These are phyloP conservation scores for Alectura lathami DNA, from an alignment of 2,113 vertebrate species.

Conservation along the genomic window DNA sequence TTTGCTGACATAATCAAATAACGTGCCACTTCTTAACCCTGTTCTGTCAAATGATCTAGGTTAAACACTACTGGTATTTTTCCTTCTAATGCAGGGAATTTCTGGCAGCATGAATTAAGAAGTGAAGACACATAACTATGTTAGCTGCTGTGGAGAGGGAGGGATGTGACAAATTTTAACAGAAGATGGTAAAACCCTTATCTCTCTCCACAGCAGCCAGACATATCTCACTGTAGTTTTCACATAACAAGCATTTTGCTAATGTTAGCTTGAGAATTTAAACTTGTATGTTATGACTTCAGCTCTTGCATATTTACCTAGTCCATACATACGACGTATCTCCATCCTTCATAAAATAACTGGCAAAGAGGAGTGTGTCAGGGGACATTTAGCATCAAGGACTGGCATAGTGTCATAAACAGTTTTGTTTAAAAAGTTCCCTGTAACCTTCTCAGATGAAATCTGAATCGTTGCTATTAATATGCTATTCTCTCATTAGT, in stretches of 20 bases:
- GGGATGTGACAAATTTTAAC: neutral
- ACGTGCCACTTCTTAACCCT: neutral
- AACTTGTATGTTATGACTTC: neutral
- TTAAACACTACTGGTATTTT: neutral
- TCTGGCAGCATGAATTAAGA: neutral
- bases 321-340: neutral
- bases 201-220: neutral
- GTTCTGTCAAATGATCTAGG: neutral
- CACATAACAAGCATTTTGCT: neutral
- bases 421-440: slow-evolving; percentile 15
- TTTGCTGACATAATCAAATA: neutral
- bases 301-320: rapidly evolving
- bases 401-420: neutral
- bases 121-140: neutral
- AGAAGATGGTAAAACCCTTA: neutral
- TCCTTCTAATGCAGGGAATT: neutral
- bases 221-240: neutral
- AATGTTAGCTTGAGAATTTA: neutral
- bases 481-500: slow-evolving; percentile 43
- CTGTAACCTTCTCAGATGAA: slow-evolving; percentile 44
- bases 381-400: neutral
- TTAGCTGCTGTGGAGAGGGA: neutral
- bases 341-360: neutral
- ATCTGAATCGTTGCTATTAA: slow-evolving; percentile 48
- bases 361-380: neutral